Evolutionary conservation across 2,113 vertebrate genomes (phyloP).

Genomic region (Trogon melanurus): DNA sequence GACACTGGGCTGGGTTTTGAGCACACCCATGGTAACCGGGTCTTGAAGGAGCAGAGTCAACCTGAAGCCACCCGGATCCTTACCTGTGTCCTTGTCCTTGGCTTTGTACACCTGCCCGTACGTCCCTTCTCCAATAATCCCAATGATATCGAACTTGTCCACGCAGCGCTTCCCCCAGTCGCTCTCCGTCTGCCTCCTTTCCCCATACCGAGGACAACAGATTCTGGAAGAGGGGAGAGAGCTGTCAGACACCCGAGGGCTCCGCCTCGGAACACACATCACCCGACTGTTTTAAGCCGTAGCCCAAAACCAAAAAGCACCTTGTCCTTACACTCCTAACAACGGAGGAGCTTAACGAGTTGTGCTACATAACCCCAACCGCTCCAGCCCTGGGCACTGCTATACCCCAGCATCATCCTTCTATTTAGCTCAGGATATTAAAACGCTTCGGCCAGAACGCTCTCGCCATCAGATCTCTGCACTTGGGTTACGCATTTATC

Average conservation of each 20-base stretch:
- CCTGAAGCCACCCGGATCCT: accelerated
- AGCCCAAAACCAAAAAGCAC: too few species aligned
- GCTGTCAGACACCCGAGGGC: accelerated
- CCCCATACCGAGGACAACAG: constrained; percentile 97
- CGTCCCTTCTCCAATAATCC: constrained; percentile 97
- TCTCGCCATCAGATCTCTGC: background rate
- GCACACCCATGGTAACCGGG: background rate
- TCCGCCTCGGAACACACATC: background rate
- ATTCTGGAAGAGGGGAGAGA: constrained; percentile 81
- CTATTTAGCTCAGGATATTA: too few species aligned
- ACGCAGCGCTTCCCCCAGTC: constrained; percentile 99
- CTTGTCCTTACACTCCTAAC: accelerated
- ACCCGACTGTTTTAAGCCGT: accelerated
- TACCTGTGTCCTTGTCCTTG: constrained; percentile 98
- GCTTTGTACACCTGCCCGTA: constrained; percentile 99
- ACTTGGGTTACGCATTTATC: background rate
- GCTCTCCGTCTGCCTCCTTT: constrained; percentile 93
- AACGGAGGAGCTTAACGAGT: accelerated
- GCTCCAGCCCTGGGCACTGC: background rate
- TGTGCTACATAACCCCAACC: background rate
- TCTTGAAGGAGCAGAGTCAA: accelerated
- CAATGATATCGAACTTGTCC: constrained; percentile 97
- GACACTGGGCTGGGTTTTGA: accelerated
- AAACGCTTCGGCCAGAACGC: too few species aligned
- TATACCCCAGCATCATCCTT: background rate